Base-by-base conservation (phyloP, 2,888 invertebrate species). In the Anagyrus pseudococci region DNA sequence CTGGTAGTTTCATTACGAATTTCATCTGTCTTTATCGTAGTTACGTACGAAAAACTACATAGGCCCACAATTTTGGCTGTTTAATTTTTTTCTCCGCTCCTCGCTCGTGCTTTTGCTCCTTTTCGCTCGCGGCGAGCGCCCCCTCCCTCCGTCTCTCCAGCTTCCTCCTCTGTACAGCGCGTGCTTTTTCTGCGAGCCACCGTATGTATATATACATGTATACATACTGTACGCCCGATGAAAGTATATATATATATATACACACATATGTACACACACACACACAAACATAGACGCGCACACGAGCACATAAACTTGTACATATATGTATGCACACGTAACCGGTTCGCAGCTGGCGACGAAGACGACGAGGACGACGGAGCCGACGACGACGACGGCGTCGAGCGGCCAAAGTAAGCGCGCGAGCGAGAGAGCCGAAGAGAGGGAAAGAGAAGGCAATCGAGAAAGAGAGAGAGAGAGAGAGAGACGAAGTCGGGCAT, bases 291-390 rank as follows among this genome's bases (percentile, higher is more conserved):
- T 41, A 41, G 13, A 15, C 41, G n/a, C 41, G 41, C 41, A 41
- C 41, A n/a, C 41, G 15, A 6, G 41, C n/a, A 4, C 41, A 4
- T 15, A n/a, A n/a, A n/a, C 33, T 10, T 20, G 22, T 48, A 41
- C 17, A 26, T 17, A 44, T 44, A 54, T 53, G 60, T 41, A 55
- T 26, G 50, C 25, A 54, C 41, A 61, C 46, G 23, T 78, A 79
- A 79, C 79, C 79, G 79, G 79, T 79, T 79, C 77, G 78, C 79
- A 79, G 79, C 78, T 78, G 78, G 61, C 66, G 70, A 66, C 69
- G 67, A 65, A 59, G 63, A 67, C 55, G 63, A 62, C 48, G 68
- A 44, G 50, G 53, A 29, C 29, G 29, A 29, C 19, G 44, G 17
- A 15, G 41, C 6, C 7, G 20, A 13, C 13, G 48, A n/a, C n/a